phyloP scores from a whole-genome alignment of 2,888 invertebrate species.

The Notodonta ziczac region DNA sequence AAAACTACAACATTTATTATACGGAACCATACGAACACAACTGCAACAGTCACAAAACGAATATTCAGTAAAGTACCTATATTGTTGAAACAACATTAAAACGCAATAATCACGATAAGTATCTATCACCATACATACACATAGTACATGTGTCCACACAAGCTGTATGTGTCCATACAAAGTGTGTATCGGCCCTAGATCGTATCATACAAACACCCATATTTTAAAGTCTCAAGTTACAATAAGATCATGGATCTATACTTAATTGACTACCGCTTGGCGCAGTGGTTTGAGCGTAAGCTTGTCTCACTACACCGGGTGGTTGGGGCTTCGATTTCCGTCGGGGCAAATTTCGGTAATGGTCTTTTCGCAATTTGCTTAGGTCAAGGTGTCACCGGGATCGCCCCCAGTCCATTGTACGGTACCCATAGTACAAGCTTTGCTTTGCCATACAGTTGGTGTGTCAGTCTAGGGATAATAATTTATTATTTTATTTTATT shows the following conservation, averaged over 20 bases:
- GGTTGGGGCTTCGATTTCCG: too few relatives aligned
- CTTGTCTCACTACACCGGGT: too few relatives aligned
- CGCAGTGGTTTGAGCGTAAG: too few relatives aligned
- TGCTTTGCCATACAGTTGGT: too few relatives aligned
- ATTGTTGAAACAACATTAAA: not conserved
- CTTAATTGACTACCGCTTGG: too few relatives aligned
- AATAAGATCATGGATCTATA: not conserved
- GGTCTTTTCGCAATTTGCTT: too few relatives aligned
- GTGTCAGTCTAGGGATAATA: too few relatives aligned
- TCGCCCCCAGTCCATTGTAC: too few relatives aligned
- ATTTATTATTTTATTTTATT: too few relatives aligned
- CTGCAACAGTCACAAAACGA: not conserved
- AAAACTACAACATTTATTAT: not conserved
- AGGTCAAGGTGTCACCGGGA: too few relatives aligned
- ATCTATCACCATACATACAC: not conserved
- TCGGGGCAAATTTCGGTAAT: too few relatives aligned
- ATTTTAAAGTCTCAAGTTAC: slow-evolving; percentile 2
- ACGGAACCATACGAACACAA: not conserved
- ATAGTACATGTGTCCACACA: not conserved
- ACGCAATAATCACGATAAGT: not conserved
- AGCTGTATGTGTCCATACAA: not conserved
- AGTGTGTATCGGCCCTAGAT: not conserved
- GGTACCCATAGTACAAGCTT: too few relatives aligned
- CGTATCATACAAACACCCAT: not conserved
- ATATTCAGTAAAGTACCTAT: not conserved